Evolutionary conservation across 35 echinoderm and acorn worm species (phyloP).

Genomic region (Ptychodera flava): DNA sequence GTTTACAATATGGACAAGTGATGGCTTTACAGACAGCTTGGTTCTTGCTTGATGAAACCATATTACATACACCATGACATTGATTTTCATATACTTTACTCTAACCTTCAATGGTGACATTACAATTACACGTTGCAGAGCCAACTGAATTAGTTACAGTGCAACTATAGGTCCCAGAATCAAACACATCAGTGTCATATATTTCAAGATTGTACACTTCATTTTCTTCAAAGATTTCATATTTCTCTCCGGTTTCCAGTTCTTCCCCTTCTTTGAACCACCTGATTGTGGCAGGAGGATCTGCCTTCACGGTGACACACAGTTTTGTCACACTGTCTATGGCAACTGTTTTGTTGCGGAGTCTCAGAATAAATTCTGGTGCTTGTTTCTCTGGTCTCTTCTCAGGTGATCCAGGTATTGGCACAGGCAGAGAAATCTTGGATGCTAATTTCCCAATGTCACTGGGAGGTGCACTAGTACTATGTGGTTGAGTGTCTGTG

Average conservation of each 20-base stretch:
- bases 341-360: neutral
- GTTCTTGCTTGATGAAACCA: too few relatives aligned
- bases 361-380: neutral
- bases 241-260: neutral
- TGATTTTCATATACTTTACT: neutral
- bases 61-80: too few relatives aligned
- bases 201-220: neutral
- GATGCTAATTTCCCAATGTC: too few relatives aligned
- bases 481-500: too few relatives aligned
- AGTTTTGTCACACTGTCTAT: neutral
- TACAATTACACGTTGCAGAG: neutral
- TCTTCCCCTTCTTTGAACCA: neutral
- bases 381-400: neutral
- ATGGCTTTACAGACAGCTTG: too few relatives aligned
- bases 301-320: neutral
- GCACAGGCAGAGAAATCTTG: neutral
- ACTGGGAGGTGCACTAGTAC: too few relatives aligned
- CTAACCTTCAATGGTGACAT: slow-evolving; percentile 26
- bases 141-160: neutral
- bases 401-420: neutral
- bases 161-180: neutral
- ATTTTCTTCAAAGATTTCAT: neutral
- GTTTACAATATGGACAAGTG: too few relatives aligned
- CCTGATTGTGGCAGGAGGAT: neutral
- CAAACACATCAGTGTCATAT: neutral